Evolutionary conservation across 1,140 invertebrate genomes (phyloP), one percentile per base, ranked within the genome.

Genomic region (Sminthurides bifidus): DNA sequence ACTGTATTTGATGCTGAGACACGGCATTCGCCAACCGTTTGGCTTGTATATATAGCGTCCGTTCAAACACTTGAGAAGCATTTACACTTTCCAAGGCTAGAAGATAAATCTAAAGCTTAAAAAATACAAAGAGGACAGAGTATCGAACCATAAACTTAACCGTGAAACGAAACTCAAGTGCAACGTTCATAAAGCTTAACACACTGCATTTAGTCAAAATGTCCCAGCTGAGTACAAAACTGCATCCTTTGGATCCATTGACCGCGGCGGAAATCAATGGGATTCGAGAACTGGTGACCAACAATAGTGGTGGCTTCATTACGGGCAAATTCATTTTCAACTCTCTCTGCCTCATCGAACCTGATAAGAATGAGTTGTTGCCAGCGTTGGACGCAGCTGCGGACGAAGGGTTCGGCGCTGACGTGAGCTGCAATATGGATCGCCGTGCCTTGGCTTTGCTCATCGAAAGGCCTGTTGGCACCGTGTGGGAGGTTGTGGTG

Each of bases 311-410:
- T 31, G 56, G 31, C 35, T 52, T 2, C 26, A 45, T 14, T 17
- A 19, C 14, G 27, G 49, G n/a, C 52, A 50, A 29, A 58, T 52
- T 43, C 49, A 64, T 64, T 38, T 64, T 64, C 51, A 64, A 64
- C 37, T 61, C 62, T 17, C 59, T 64, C 27, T 50, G 24, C 6
- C 41, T 64, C 12, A 12, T 44, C 19, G 62, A 64, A 35, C 62
- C 62, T 17, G 21, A 35, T 15, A 64, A 64, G 29, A 3, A 29
- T 24, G 37, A 44, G 3, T 24, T 64, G 2, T 26, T 60, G 12
- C 54, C 56, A 3, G 30, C 49, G 37, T 24, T 57, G 8, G 10
- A 40, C 23, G 23, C 15, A 35, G 35, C 33, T 15, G 24, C 24
- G n/a, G 27, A 30, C 12, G 29, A 40, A 15, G 31, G 19, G 21